phyloP scores from a whole-genome alignment of 2,888 invertebrate genomes.

The Macroteleia sp. region DNA sequence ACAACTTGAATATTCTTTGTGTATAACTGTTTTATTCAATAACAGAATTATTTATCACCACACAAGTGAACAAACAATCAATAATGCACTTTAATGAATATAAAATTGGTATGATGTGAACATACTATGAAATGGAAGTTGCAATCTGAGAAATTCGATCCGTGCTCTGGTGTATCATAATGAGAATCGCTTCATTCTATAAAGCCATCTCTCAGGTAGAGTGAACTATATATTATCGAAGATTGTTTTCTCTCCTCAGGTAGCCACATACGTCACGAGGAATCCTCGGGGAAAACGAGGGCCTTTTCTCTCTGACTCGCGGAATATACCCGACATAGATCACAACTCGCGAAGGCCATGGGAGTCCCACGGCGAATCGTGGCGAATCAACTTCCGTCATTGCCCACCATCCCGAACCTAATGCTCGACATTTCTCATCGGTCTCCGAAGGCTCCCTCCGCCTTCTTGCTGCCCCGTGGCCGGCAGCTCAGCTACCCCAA shows the following conservation, averaged over 20 bases:
- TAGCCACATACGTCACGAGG: slow-evolving; percentile 83
- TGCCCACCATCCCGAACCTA: slow-evolving; percentile 81
- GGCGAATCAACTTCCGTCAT: slow-evolving; percentile 84
- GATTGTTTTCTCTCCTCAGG: slow-evolving; percentile 84
- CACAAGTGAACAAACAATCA: too few relatives aligned
- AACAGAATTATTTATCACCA: too few relatives aligned
- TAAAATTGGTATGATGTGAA: slow-evolving; percentile 37
- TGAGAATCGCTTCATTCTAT: slow-evolving; percentile 64
- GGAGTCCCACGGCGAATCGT: slow-evolving; percentile 78
- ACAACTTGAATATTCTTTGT: too few relatives aligned
- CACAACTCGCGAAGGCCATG: slow-evolving; percentile 80
- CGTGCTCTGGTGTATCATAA: slow-evolving; percentile 45
- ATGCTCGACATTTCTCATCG: slow-evolving; percentile 82
- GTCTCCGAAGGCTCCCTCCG: slow-evolving; percentile 77
- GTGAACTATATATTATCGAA: slow-evolving; percentile 82
- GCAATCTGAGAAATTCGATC: slow-evolving; percentile 62
- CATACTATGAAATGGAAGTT: slow-evolving; percentile 38
- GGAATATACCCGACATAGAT: slow-evolving; percentile 82
- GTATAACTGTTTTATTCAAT: too few relatives aligned
- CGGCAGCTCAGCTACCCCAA: slow-evolving; percentile 64
- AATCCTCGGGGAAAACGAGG: slow-evolving; percentile 77
- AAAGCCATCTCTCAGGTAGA: slow-evolving; percentile 63
- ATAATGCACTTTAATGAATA: slow-evolving; percentile 59
- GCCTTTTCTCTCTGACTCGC: slow-evolving; percentile 72
- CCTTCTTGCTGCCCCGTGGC: slow-evolving; percentile 59